Evolutionary conservation across 2,888 invertebrate genomes (phyloP).

Genomic region (Punctoribates punctum): DNA sequence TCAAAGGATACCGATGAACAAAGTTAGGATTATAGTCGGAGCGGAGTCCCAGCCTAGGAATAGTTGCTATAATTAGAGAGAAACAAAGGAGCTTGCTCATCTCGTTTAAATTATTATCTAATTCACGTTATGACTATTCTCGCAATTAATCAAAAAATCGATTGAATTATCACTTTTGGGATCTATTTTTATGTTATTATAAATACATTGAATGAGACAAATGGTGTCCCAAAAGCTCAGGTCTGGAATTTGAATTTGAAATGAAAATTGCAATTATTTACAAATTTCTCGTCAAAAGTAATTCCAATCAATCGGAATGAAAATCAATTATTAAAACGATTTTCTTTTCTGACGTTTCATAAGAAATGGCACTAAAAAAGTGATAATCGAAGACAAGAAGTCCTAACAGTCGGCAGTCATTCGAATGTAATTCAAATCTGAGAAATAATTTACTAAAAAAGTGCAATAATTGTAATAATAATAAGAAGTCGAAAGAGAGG

Average conservation of each 20-base stretch:
- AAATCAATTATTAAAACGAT: slow-evolving; percentile 3
- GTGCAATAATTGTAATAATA: background rate
- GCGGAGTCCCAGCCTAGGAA: too few species aligned
- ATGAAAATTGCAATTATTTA: slow-evolving; percentile 10
- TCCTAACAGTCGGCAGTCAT: too few species aligned
- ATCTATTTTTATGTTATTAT: background rate
- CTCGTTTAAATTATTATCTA: too few species aligned
- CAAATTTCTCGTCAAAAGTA: slow-evolving; percentile 21
- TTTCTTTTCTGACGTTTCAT: background rate
- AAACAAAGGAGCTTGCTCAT: too few species aligned
- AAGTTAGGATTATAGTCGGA: too few species aligned
- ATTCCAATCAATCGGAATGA: slow-evolving; percentile 14
- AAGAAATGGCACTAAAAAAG: slow-evolving; percentile 36
- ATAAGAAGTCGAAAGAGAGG: background rate
- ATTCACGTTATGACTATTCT: background rate
- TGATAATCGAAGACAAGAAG: slow-evolving; percentile 17
- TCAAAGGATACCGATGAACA: too few species aligned
- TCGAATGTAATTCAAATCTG: background rate
- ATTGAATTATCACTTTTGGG: background rate
- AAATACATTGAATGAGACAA: slow-evolving; percentile 8
- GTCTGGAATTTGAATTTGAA: too few species aligned
- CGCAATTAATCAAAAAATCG: background rate
- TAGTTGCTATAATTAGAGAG: too few species aligned
- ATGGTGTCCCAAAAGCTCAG: background rate
- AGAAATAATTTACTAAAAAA: background rate